phyloP scores from a whole-genome alignment of 2,113 vertebrate genomes.

The Notarius quadriscutis region DNA sequence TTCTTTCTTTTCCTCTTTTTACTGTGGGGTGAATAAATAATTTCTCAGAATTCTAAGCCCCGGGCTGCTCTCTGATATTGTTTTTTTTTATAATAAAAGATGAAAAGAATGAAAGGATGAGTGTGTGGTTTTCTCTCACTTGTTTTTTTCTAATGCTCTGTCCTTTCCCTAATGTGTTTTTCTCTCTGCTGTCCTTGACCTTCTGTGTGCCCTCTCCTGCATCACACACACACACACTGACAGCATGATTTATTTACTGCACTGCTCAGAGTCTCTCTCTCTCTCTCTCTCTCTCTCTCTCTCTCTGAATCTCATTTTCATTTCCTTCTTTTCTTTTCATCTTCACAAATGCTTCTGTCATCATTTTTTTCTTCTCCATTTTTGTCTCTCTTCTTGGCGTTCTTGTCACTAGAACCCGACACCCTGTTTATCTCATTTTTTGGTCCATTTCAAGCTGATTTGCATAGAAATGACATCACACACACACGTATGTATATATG shows the following conservation, averaged over 20 bases:
- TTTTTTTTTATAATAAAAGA: background rate
- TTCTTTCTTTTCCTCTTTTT: background rate
- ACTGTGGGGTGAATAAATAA: background rate
- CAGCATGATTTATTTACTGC: conserved; percentile 69
- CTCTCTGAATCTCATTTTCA: conserved; percentile 36
- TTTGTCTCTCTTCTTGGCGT: background rate
- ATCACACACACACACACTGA: conserved; percentile 52
- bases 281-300: conserved; percentile 1
- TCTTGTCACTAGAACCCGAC: background rate
- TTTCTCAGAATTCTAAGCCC: background rate
- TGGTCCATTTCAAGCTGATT: conserved; percentile 33
- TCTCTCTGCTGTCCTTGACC: conserved; percentile 68
- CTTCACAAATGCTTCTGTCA: conserved; percentile 23
- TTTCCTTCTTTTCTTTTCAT: conserved; percentile 22
- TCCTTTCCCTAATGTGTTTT: conserved; percentile 64
- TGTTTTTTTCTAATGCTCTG: conserved; percentile 51
- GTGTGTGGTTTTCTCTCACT: conserved; percentile 51
- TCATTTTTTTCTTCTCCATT: conserved; percentile 2
- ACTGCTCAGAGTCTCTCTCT: background rate
- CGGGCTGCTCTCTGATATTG: background rate
- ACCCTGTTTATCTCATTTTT: conserved; percentile 28
- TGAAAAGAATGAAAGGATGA: conserved; percentile 1
- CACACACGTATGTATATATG: background rate
- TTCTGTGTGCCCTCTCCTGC: conserved; percentile 65
- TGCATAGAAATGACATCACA: conserved; percentile 21